A percentile compares a stretch with the other conserved stretches of the same genome.
Evolutionary conservation across 2,888 invertebrate genomes (phyloP).

Genomic region (Choreutis nemorana): DNA sequence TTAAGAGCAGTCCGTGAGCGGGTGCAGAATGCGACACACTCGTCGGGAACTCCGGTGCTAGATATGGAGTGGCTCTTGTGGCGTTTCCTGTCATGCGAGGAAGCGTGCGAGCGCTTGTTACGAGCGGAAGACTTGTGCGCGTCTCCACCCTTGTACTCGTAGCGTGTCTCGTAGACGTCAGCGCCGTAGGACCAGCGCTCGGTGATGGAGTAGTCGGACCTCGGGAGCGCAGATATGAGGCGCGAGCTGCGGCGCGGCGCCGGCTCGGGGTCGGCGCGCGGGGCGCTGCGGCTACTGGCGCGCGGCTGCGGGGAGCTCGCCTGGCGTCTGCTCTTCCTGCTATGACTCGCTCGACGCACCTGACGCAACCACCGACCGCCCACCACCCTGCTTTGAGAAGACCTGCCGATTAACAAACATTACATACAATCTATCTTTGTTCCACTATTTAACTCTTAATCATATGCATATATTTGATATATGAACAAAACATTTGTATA

Average conservation of each 20-base stretch:
- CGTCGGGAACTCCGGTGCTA: conserved; percentile 30
- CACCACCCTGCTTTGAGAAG: conserved; percentile 67
- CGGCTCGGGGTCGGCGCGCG: conserved; percentile 31
- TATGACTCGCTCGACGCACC: conserved; percentile 51
- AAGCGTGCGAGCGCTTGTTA: conserved; percentile 40
- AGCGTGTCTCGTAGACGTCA: conserved; percentile 61
- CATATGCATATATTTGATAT: no score
- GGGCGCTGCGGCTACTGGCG: conserved; percentile 36
- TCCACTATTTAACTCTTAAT: no score
- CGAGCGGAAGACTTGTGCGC: conserved; percentile 25
- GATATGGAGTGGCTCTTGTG: conserved; percentile 32
- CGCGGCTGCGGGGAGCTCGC: conserved; percentile 47
- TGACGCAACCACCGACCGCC: conserved; percentile 64
- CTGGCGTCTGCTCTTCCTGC: conserved; percentile 36
- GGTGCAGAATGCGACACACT: conserved; percentile 56
- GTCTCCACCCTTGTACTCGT: conserved; percentile 45
- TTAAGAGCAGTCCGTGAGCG: conserved; percentile 59
- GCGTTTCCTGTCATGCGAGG: conserved; percentile 54
- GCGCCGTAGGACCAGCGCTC: conserved; percentile 67
- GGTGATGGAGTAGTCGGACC: conserved; percentile 63
- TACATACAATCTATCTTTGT: no score
- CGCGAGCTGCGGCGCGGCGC: conserved; percentile 61
- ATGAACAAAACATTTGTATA: no score
- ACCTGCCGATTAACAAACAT: conserved; percentile 31
- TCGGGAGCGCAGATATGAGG: conserved; percentile 53